Base-by-base conservation (phyloP, 2,113 vertebrate species). In the Corythoichthys haematopterus region DNA sequence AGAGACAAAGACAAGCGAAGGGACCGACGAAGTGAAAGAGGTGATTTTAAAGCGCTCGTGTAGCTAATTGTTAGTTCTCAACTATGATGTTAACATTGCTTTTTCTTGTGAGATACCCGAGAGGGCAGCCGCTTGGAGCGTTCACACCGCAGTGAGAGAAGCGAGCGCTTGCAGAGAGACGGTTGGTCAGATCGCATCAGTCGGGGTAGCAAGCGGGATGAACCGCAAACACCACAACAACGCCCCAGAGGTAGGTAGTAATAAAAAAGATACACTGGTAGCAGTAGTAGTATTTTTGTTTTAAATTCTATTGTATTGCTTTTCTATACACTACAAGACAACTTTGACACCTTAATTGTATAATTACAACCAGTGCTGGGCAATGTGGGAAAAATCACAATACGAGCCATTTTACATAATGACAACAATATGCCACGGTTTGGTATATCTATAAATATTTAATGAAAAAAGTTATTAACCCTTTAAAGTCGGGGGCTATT, bases 141-240 rank as follows among this genome's bases (percentile, higher is more conserved):
- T 10, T 63, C 71, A 4, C 89, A 90, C 6, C 83, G 88, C 37
- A 85, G 90, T 6, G 91, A 85, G 65, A 86, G 91, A 72, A 90
- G 88, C 46, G 90, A 92, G 10, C 90, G 91, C 55, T 91, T 91
- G 0, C 88, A 88, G 70, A 91, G 93, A 68, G 96, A 95, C 0
- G 86, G 90, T 35, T 93, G 87, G 1, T 96, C 93, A 0, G 94
- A 97, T 11, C 91, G 95, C 28, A 81, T 95, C 85, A 94, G 91
- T 74, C 83, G 91, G 0, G 92, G 91, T 0, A 89, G 52, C 58
- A 92, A 90, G 82, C 93, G 90, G 73, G 93, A 88, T 0, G 97
- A 99, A 69, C 97, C 94, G 0, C 87, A 91, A 37, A 92, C 94
- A n/a, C 97, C 97, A 7, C 91, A 93, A 16, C 90, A 94, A 66